Base-by-base conservation (phyloP, 2,113 vertebrate genomes). In the Fulica atra region DNA sequence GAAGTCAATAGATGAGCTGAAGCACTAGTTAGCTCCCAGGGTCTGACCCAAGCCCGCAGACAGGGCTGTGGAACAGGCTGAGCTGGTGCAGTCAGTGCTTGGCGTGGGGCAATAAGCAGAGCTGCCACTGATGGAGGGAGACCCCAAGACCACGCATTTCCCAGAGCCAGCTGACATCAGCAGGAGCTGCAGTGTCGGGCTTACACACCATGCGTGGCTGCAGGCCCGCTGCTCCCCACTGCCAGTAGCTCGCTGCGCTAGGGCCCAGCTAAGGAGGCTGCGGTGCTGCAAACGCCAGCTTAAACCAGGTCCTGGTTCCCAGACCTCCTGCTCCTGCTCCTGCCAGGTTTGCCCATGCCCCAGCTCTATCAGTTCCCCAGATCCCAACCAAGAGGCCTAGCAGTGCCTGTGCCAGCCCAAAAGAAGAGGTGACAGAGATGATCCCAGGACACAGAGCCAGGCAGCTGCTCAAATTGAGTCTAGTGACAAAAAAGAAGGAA, bases 151-250 rank as follows among this genome's bases (percentile, higher is more conserved):
- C 46, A 44, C 1, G 5, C 13, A 4, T 12, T 42, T 14, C 29
- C 57, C 64, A 64, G n/a, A 38, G 53, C 33, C 54, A 31, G 42
- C 15, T 2, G 1, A 28, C 26, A 63, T 10, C 40, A 21, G 36
- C 69, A 60, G 76, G 14, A 36, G 42, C 71, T 42, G 51, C 20
- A 7, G 33, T 40, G 83, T 35, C 25, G 24, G 46, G 13, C 14
- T 72, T 17, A 8, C 4, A 2, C 18, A 12, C 28, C 1, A 3
- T 5, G 1, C 1, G 0, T 3, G 16, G 53, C 53, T 10, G 4
- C 51, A 36, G 54, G 23, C 10, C 40, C 35, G 31, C 51, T 14
- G 29, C 16, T 80, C 13, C n/a, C 44, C 15, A 6, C 42, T 42
- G 42, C 14, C 15, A 42, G 16, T 42, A 42, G 42, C 42, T 42